Evolutionary conservation across 1,140 invertebrate species (phyloP), one percentile per base, ranked within the genome.

Genomic region (Bombyx mandarina): DNA sequence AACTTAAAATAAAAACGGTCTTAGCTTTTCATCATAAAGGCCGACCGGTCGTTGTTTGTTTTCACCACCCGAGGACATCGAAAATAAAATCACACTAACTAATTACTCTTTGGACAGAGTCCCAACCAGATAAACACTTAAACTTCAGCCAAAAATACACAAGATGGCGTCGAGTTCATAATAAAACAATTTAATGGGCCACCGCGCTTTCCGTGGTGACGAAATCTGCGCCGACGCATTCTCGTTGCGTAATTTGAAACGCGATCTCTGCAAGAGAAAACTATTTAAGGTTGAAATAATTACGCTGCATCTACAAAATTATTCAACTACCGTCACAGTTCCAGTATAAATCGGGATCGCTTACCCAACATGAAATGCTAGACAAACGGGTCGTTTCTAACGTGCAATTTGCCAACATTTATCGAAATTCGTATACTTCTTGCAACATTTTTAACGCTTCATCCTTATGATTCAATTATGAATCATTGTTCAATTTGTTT

Each of bases 151-250:
- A 85, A 87, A 87, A 87, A 87, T 87, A 87, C 78, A 82, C 74
- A 77, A 82, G 72, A 85, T 84, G 84, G 82, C 83, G 83, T 77
- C 82, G 77, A 67, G 79, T 86, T 82, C 80, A 85, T 85, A 87
- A 87, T 87, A 87, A 87, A 87, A 87, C 83, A 83, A 87, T 87
- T 85, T 87, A 87, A 87, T 85, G 83, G 83, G 83, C 83, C 82
- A 87, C 74, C 82, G 82, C 84, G 80, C 80, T 87, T 87, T 84
- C 82, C 84, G 82, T 79, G 79, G 80, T 87, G 84, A 85, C 81
- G 82, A 85, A 87, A 87, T 82, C 75, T 66, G 73, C 77, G 74
- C 72, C 75, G 75, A 78, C 79, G 77, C 77, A 79, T 75, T 74
- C 71, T 64, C 61, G 68, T 82, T 86, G 68, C 78, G 80, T 74